Percentiles rank a stretch among this genome's conserved stretches.
phyloP scores from a whole-genome alignment of 2,888 invertebrate genomes.

The Willowsia nigromaculata region DNA sequence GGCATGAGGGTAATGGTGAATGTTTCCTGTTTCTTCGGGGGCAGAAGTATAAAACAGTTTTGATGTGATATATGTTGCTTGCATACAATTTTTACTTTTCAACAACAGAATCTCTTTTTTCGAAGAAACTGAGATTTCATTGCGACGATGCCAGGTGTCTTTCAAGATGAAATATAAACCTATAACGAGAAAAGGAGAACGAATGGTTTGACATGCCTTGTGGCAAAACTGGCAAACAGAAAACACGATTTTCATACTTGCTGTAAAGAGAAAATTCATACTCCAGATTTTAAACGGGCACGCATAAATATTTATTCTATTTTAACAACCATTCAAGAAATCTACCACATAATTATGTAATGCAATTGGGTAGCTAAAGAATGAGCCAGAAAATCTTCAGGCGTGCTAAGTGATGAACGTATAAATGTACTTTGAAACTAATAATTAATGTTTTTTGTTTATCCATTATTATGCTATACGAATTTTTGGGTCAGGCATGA shows the following conservation, averaged over 20 bases:
- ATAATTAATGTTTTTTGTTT: too few relatives aligned
- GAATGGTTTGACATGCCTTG: constrained; percentile 2
- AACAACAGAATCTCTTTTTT: neutral
- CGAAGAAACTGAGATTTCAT: neutral
- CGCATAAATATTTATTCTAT: too few relatives aligned
- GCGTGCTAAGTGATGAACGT: too few relatives aligned
- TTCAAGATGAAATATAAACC: neutral
- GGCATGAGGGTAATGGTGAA: constrained; percentile 28
- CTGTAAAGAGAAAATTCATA: neutral
- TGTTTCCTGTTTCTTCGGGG: constrained; percentile 22
- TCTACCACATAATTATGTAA: too few relatives aligned
- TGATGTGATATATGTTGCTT: neutral
- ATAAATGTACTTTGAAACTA: too few relatives aligned
- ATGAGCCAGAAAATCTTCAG: too few relatives aligned
- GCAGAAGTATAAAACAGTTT: neutral
- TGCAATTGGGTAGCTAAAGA: too few relatives aligned
- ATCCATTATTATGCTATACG: too few relatives aligned
- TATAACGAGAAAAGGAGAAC: neutral
- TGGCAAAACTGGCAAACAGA: constrained; percentile 10
- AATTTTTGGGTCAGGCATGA: too few relatives aligned
- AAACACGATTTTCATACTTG: neutral
- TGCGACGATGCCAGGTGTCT: neutral
- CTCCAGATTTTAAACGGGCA: neutral
- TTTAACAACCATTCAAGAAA: too few relatives aligned
- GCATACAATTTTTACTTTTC: neutral